Evolutionary conservation across 1,140 invertebrate species (phyloP), one percentile per base, ranked within the genome.

Genomic region (Eubasilissa regina): DNA sequence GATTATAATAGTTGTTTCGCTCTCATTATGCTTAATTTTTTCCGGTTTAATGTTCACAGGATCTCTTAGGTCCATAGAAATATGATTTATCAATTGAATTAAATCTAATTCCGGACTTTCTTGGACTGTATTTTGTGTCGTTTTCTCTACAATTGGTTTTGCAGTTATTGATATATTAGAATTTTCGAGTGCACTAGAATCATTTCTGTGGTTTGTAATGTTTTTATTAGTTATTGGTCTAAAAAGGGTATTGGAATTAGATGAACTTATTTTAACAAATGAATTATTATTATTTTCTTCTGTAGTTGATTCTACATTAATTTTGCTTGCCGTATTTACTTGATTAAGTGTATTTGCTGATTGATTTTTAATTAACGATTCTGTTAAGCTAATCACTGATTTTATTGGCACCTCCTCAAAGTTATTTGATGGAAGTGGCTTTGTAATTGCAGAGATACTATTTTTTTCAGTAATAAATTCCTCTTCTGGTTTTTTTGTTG

Each of bases 211-310:
- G 1, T 60, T 10, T n/a, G 17, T 10, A 19, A 19, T 21, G 19
- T 60, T 21, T 60, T 19, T 15, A 11, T 60, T 60, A 3, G 19
- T 60, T 60, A 19, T 60, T n/a, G 45, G 44, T 68, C 15, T 8
- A 45, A 45, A 15, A 13, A 45, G 1, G 25, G 6, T 11, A 15
- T 56, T 55, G 17, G 25, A 48, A 72, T 72, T 53, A 12, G 70
- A 55, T 43, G 70, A 74, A 56, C 70, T 74, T 74, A 74, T 74
- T 74, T 74, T 74, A 12, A 74, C 51, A 74, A 55, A 56, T 11
- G 53, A 35, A 43, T 79, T 45, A 60, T 13, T 43, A 21, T 44
- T 75, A 47, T 62, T 75, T 73, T 81, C 45, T 45, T 12, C 1
- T 56, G 53, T 56, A 17, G n/a, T 56, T 35, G 25, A 35, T 35